Percentiles rank a stretch among this genome's conserved stretches.
Evolutionary conservation across 2,797 vertebrate species (phyloP).

Genomic region (Neopelma chrysocephalum): DNA sequence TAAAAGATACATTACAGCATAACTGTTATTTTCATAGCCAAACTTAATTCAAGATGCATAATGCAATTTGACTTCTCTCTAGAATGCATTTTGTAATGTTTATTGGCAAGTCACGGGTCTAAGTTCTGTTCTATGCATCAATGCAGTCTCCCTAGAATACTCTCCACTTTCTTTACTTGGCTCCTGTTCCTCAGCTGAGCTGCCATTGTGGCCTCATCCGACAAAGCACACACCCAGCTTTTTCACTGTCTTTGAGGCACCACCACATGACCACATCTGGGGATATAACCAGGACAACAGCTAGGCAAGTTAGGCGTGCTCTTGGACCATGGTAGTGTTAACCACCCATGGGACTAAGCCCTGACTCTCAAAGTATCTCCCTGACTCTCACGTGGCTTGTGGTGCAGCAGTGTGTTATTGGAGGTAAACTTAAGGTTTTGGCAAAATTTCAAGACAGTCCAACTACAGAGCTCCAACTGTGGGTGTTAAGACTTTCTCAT

Average conservation of each 20-base stretch:
- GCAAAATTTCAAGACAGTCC: slow-evolving; percentile 28
- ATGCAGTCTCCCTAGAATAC: not conserved
- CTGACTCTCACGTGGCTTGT: not conserved
- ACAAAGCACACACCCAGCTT: not conserved
- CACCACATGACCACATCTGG: not conserved
- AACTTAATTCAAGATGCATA: not conserved
- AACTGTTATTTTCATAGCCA: not conserved
- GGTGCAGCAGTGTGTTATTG: not conserved
- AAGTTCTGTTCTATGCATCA: not conserved
- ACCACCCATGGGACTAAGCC: not conserved
- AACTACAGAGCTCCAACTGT: not conserved
- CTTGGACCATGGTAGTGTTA: not conserved
- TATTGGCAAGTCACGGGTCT: not conserved
- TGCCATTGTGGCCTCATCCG: not conserved
- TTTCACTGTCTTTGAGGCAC: not conserved
- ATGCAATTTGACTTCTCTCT: not conserved
- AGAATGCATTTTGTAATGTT: not conserved
- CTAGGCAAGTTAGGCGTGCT: not conserved
- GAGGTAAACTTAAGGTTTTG: slow-evolving; percentile 31
- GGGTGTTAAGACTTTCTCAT: not conserved
- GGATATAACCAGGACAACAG: not conserved
- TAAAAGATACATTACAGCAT: not conserved
- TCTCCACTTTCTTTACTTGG: not conserved
- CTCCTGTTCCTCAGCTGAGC: not conserved
- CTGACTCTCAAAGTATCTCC: not conserved